A percentile compares a stretch with the other conserved stretches of the same genome.
Evolutionary conservation across 2,888 invertebrate species (phyloP).

Genomic region (Parnassius mnemosyne): DNA sequence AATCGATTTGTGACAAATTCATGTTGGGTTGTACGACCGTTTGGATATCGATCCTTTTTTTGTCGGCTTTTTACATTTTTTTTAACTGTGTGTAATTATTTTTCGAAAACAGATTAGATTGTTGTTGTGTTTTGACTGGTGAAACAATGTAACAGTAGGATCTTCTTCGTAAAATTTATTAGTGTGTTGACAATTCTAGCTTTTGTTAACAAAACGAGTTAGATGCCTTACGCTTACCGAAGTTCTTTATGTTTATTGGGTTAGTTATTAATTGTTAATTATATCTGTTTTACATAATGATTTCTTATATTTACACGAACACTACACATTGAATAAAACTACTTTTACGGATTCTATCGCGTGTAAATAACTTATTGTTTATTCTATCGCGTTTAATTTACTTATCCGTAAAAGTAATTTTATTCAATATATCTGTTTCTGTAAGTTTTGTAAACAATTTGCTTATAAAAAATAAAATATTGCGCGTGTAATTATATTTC

Average conservation of each 20-base stretch:
- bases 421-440: too few relatives aligned
- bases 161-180: constrained; percentile 41
- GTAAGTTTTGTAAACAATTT: too few relatives aligned
- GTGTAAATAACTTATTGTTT: too few relatives aligned
- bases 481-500: too few relatives aligned
- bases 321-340: too few relatives aligned
- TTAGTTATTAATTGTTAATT: too few relatives aligned
- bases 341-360: too few relatives aligned
- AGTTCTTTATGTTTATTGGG: not conserved
- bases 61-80: constrained; percentile 46
- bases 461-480: too few relatives aligned
- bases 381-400: too few relatives aligned
- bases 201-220: constrained; percentile 18
- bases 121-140: constrained; percentile 56
- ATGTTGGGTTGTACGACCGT: constrained; percentile 24
- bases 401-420: too few relatives aligned
- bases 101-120: constrained; percentile 50
- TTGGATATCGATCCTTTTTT: constrained; percentile 41
- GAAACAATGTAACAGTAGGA: constrained; percentile 44
- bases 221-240: constrained; percentile 4
- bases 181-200: constrained; percentile 24
- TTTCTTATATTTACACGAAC: too few relatives aligned
- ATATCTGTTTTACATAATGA: too few relatives aligned
- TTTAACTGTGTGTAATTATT: constrained; percentile 58
- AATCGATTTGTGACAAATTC: constrained; percentile 42